Percentiles rank a stretch among this genome's conserved stretches.
phyloP scores from a whole-genome alignment of 2,888 invertebrate species.

The Lepidochrysops patricia region DNA sequence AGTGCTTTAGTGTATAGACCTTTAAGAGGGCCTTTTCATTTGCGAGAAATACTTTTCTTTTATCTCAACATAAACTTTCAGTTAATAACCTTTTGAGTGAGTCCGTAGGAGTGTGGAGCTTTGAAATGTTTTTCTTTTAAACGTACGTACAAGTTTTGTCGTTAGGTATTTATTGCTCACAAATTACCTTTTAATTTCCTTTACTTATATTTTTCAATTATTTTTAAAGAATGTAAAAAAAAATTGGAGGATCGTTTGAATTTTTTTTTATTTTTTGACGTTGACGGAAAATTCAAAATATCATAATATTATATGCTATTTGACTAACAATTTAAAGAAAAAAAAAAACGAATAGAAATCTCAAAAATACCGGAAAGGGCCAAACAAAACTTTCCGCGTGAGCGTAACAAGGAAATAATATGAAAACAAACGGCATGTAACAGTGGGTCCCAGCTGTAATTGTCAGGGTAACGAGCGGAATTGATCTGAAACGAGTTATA shows the following conservation, averaged over 20 bases:
- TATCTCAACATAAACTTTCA: not conserved
- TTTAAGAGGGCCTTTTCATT: constrained; percentile 1
- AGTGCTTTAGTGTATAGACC: not conserved
- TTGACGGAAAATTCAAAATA: no score
- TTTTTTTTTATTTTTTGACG: no score
- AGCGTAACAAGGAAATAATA: not conserved
- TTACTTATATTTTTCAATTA: not conserved
- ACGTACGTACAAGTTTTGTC: not conserved
- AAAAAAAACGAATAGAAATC: not conserved
- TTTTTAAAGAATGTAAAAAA: not conserved
- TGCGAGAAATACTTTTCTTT: not conserved
- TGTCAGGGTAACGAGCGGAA: constrained; percentile 11
- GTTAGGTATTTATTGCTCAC: not conserved
- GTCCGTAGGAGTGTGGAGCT: constrained; percentile 2
- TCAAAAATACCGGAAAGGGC: not conserved
- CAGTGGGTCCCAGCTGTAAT: constrained; percentile 5
- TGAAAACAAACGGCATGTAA: constrained; percentile 10
- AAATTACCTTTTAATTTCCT: not conserved
- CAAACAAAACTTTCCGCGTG: not conserved
- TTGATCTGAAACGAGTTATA: constrained; percentile 29
- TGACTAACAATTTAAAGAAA: not conserved
- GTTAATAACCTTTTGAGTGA: constrained; percentile 2
- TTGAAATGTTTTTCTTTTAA: constrained; percentile 2
- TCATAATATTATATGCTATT: no score
- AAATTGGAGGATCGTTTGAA: no score